phyloP scores from a whole-genome alignment of 2,113 vertebrate genomes.

The Craseonycteris thonglongyai region DNA sequence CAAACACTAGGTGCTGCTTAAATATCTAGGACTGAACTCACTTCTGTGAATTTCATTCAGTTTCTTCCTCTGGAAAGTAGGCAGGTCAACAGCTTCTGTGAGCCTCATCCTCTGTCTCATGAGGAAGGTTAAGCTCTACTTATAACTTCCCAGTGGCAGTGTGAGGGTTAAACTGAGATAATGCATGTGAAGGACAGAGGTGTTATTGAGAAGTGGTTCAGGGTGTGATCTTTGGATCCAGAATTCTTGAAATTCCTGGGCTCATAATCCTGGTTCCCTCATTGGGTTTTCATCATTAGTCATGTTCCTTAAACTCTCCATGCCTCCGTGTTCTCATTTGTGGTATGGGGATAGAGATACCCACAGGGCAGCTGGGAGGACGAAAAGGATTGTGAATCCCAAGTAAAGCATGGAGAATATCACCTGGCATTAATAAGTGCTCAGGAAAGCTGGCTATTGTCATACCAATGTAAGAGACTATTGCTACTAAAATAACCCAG shows the following conservation, averaged over 20 bases:
- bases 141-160: background rate
- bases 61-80: background rate
- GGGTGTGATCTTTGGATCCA: background rate
- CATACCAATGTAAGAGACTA: background rate
- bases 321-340: conserved; percentile 10
- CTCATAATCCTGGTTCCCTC: background rate
- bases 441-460: background rate
- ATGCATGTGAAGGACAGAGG: background rate
- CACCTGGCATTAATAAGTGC: background rate
- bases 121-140: background rate
- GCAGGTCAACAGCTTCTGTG: background rate
- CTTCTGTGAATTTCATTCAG: background rate
- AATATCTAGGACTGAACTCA: background rate
- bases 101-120: background rate
- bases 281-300: background rate
- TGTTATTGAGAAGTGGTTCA: background rate
- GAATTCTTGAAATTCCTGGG: background rate
- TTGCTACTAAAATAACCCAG: background rate
- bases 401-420: background rate
- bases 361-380: background rate
- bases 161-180: background rate
- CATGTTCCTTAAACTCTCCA: background rate
- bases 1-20: background rate
- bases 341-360: background rate
- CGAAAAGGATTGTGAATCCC: background rate